Evolutionary conservation across 2,797 vertebrate genomes (phyloP).

Genomic region (Tenualosa ilisha): DNA sequence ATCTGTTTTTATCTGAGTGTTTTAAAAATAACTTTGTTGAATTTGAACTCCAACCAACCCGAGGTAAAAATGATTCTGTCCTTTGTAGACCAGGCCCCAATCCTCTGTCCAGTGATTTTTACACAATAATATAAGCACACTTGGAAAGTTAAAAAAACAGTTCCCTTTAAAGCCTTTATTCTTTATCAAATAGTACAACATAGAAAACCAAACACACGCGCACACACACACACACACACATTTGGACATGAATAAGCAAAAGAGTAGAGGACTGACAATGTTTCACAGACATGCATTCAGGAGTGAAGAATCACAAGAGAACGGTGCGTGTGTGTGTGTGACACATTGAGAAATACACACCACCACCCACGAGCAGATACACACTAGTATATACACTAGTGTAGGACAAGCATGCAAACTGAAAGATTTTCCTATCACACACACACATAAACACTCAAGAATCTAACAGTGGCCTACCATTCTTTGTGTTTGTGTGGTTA

Average conservation of each 20-base stretch:
- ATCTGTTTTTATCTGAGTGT: not conserved
- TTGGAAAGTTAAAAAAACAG: constrained; percentile 34
- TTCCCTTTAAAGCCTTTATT: constrained; percentile 46
- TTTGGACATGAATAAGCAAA: not conserved
- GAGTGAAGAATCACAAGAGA: constrained; percentile 38
- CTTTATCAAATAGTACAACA: constrained; percentile 51
- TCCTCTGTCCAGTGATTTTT: not conserved
- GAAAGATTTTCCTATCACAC: constrained; percentile 31
- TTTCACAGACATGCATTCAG: constrained; percentile 50
- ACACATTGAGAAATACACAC: constrained; percentile 39
- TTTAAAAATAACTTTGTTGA: not conserved
- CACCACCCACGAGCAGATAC: constrained; percentile 38
- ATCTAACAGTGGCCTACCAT: not conserved
- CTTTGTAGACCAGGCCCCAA: not conserved
- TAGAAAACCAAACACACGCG: constrained; percentile 50
- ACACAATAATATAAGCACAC: constrained; percentile 48
- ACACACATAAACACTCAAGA: constrained; percentile 28
- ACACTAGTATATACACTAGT: constrained; percentile 29
- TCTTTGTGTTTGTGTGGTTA: constrained; percentile 25
- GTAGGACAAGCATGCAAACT: constrained; percentile 48
- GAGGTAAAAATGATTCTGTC: not conserved
- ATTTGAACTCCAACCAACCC: not conserved
- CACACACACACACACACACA: constrained; percentile 13
- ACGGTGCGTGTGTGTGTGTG: constrained; percentile 32
- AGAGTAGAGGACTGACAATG: not conserved